Evolutionary conservation across 1,140 invertebrate genomes (phyloP), one percentile per base, ranked within the genome.

Genomic region (Caenorhabditis tropicalis): DNA sequence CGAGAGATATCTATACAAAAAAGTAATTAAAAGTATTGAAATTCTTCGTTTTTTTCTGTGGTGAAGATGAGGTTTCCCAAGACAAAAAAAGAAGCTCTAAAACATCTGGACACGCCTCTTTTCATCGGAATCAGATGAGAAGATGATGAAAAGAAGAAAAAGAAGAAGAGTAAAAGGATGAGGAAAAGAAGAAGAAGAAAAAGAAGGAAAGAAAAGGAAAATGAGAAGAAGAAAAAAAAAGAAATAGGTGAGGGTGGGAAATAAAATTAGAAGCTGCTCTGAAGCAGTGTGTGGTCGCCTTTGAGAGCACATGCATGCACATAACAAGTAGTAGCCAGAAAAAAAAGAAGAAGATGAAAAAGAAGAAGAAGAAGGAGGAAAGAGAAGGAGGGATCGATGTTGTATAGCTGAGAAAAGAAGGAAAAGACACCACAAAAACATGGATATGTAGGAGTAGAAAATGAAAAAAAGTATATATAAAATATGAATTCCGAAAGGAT

Each of bases 251-350:
- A 74, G 65, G 65, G 65, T 74, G 65, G 65, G 36, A 74, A 74
- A 74, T 74, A 36, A 74, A 74, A 74, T 74, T 74, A 74, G 65
- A 74, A 74, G 65, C 65, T 74, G 19, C 65, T n/a, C n/a, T 74
- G 65, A 74, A 74, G 36, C 36, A 74, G 65, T 74, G 65, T 74
- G 65, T 74, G 65, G 65, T 43, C 65, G 31, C 29, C 19, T 46
- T 19, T 10, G 10, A 56, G 36, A 43, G 29, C 33, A 74, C n/a
- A 74, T 24, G 65, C 29, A 29, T 36, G 58, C 65, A 74, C 65
- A 39, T 74, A 74, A 74, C 65, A 74, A 74, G 65, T 74, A 74
- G 36, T 74, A 74, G 58, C 31, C 10, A 43, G 19, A 9, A 3
- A 46, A 74, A 74, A 70, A 60, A 60, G 10, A 65, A 36, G 58